Conservation (phyloP, 1,140 invertebrate species). For the Zaprionus capensis region DNA sequence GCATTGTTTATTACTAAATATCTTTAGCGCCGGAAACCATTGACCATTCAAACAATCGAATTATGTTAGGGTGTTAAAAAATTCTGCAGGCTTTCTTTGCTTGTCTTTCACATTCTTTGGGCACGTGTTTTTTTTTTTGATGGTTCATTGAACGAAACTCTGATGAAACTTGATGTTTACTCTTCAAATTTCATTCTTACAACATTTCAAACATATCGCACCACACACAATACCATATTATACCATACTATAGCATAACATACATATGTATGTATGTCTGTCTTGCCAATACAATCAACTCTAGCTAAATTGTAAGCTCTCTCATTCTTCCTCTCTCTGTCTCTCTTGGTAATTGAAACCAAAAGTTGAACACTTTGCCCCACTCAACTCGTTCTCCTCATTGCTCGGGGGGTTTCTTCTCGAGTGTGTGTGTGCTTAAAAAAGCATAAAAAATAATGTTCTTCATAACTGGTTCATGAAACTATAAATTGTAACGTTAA, state of each 20-base stretch:
- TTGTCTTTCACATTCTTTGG: too few relatives aligned
- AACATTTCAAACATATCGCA: too few relatives aligned
- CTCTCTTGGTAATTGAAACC: constrained; percentile 1
- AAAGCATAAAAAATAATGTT: constrained; percentile 4
- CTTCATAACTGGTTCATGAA: constrained; percentile 12
- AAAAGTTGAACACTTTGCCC: constrained; percentile 8
- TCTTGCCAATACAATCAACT: constrained; percentile 9
- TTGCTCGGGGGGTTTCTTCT: neutral
- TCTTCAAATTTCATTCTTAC: constrained; percentile 29
- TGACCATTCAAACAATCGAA: neutral
- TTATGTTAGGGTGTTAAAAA: constrained; percentile 4
- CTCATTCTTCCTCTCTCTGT: neutral
- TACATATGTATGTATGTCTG: constrained; percentile 11
- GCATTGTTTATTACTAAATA: neutral
- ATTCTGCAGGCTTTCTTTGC: too few relatives aligned
- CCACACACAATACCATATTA: too few relatives aligned
- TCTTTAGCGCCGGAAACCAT: neutral
- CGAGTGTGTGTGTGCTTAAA: neutral
- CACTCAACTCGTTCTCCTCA: neutral
- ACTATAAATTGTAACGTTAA: constrained; percentile 11
- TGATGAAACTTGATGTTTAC: constrained; percentile 43
- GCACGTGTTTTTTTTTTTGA: constrained; percentile 8
- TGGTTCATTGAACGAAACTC: constrained; percentile 48
- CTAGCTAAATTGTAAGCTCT: neutral
- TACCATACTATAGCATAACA: neutral